A percentile compares a stretch with the other conserved stretches of the same genome.
These are phyloP conservation scores for Argyra leucocephala DNA, from an alignment of 2,888 invertebrate genomes.

Conservation along the genomic window DNA sequence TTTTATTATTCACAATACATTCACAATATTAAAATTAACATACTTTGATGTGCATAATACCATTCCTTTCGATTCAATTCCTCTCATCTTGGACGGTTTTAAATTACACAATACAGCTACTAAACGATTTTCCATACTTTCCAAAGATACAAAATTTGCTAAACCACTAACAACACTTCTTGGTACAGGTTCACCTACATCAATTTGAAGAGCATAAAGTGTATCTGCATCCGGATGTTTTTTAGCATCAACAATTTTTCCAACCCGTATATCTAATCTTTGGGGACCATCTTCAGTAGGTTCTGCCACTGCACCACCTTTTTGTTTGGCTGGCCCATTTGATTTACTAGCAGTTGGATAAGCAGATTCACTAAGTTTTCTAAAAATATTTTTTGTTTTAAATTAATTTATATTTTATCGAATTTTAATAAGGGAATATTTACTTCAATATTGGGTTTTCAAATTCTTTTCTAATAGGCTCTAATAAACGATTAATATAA, in stretches of 20 bases:
- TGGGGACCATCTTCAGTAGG: slow-evolving; percentile 56
- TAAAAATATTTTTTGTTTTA: too few species aligned
- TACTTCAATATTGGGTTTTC: slow-evolving; percentile 64
- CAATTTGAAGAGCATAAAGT: slow-evolving; percentile 85
- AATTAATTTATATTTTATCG: too few species aligned
- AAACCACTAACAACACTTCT: slow-evolving; percentile 77
- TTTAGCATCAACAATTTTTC: slow-evolving; percentile 71
- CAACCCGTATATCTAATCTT: slow-evolving; percentile 77
- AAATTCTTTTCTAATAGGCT: slow-evolving; percentile 81
- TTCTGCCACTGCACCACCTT: slow-evolving; percentile 26
- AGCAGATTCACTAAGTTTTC: slow-evolving; percentile 65
- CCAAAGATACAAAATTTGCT: slow-evolving; percentile 81
- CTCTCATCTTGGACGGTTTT: slow-evolving; percentile 93
- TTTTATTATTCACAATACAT: not conserved
- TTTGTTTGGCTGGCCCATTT: slow-evolving; percentile 24
- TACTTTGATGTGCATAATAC: slow-evolving; percentile 79
- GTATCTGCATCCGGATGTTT: slow-evolving; percentile 88
- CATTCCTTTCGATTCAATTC: slow-evolving; percentile 86
- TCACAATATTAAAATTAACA: slow-evolving; percentile 28
- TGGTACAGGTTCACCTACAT: slow-evolving; percentile 66
- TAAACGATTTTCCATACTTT: slow-evolving; percentile 78
- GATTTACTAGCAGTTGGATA: slow-evolving; percentile 69
- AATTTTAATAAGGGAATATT: slow-evolving; percentile 21
- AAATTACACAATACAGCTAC: slow-evolving; percentile 92
- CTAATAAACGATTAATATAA: slow-evolving; percentile 76